These are phyloP conservation scores for Syngnathus scovelli DNA, from an alignment of 2,113 vertebrate species.

Conservation along the genomic window DNA sequence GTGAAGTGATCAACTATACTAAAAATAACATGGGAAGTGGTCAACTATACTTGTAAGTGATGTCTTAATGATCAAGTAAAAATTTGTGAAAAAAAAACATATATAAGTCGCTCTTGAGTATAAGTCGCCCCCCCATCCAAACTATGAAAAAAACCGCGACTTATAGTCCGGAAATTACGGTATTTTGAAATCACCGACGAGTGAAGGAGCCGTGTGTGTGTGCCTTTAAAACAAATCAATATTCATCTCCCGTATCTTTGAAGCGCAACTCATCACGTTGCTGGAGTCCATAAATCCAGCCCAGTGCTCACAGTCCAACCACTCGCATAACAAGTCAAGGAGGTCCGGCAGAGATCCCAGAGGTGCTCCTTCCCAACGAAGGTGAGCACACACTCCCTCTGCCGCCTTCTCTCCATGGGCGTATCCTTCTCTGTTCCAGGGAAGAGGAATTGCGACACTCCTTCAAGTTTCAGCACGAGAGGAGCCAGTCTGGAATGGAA, in stretches of 20 bases:
- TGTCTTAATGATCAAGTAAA: too few species aligned
- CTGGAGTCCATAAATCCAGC: background rate
- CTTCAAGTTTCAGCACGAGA: constrained; percentile 4
- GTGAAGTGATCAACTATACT: too few species aligned
- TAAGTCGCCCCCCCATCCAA: too few species aligned
- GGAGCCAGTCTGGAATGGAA: background rate
- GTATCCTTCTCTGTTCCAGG: constrained; percentile 26
- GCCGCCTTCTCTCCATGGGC: constrained; percentile 28
- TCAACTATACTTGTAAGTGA: too few species aligned
- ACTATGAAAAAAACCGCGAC: too few species aligned
- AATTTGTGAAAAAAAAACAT: too few species aligned
- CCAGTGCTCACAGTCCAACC: background rate
- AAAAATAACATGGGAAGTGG: too few species aligned
- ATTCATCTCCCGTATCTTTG: background rate
- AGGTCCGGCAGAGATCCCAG: background rate
- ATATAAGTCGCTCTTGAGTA: too few species aligned
- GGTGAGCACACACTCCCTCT: constrained; percentile 13
- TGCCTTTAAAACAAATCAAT: constrained; percentile 13
- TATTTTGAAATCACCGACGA: background rate
- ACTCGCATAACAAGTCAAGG: background rate
- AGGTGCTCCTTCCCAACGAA: background rate
- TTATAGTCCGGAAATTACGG: too few species aligned
- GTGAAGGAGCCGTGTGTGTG: background rate
- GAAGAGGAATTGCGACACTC: constrained; percentile 32
- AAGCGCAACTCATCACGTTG: constrained; percentile 8